phyloP scores from a whole-genome alignment of 2,113 vertebrate genomes.

The Tapirus terrestris region DNA sequence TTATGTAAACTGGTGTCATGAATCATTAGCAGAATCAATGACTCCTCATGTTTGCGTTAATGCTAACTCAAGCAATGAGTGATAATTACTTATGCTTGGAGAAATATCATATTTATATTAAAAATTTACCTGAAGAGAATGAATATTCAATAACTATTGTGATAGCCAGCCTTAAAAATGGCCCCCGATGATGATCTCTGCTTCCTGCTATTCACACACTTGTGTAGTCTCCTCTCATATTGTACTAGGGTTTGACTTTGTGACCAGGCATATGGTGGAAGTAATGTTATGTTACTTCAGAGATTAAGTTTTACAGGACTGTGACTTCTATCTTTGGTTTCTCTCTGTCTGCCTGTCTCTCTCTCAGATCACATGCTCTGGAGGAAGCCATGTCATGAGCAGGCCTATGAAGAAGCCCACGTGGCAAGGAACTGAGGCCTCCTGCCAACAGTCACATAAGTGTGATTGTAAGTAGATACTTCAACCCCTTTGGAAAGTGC shows the following conservation, averaged over 20 bases:
- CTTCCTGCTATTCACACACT: background rate
- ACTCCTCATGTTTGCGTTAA: constrained; percentile 19
- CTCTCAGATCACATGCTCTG: background rate
- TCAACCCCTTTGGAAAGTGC: background rate
- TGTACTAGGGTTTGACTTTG: background rate
- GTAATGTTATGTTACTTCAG: background rate
- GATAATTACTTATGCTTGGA: constrained; percentile 29
- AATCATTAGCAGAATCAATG: constrained; percentile 46
- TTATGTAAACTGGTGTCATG: constrained; percentile 9
- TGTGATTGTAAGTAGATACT: background rate
- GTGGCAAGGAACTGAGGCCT: background rate
- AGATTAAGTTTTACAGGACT: background rate
- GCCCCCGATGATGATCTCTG: background rate
- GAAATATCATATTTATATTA: constrained; percentile 33
- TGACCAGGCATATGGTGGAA: background rate
- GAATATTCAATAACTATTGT: constrained; percentile 14
- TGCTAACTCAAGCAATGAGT: background rate
- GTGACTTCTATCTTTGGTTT: background rate
- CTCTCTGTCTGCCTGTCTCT: background rate
- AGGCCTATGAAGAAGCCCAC: background rate
- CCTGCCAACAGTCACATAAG: background rate
- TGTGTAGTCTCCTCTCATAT: background rate
- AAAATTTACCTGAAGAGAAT: background rate
- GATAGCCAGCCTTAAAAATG: background rate
- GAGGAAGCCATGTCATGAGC: background rate